phyloP scores from a whole-genome alignment of 2,113 vertebrate species.

The Actenoides lindsayi region DNA sequence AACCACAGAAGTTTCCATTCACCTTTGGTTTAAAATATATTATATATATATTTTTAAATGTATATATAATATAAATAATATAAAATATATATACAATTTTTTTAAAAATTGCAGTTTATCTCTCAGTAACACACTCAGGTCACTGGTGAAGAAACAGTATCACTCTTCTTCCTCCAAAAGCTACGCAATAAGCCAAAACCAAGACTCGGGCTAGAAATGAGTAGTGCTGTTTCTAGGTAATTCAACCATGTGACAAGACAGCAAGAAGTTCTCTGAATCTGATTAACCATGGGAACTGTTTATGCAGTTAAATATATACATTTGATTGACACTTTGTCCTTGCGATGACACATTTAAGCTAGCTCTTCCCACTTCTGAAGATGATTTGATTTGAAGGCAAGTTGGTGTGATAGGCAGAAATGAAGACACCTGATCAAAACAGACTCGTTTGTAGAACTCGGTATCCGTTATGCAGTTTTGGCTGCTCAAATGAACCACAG shows the following conservation, averaged over 20 bases:
- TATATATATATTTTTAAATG: background rate
- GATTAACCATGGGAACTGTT: background rate
- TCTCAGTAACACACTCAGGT: accelerated
- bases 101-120: background rate
- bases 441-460: background rate
- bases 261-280: background rate
- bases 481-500: background rate
- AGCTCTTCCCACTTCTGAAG: background rate
- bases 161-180: background rate
- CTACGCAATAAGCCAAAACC: background rate
- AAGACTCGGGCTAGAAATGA: background rate
- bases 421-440: background rate
- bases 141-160: background rate
- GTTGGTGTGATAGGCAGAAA: background rate
- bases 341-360: background rate
- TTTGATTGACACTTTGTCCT: background rate
- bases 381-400: background rate
- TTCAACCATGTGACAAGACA: background rate
- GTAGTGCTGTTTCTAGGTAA: background rate
- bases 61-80: too few species aligned
- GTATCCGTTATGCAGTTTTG: background rate
- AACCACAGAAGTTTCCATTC: too few species aligned
- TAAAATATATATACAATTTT: background rate
- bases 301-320: background rate
- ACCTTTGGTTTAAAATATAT: too few species aligned